A percentile compares a stretch with the other conserved stretches of the same genome.
Conservation (phyloP, 2,797 vertebrate species). For the Morus bassanus region DNA sequence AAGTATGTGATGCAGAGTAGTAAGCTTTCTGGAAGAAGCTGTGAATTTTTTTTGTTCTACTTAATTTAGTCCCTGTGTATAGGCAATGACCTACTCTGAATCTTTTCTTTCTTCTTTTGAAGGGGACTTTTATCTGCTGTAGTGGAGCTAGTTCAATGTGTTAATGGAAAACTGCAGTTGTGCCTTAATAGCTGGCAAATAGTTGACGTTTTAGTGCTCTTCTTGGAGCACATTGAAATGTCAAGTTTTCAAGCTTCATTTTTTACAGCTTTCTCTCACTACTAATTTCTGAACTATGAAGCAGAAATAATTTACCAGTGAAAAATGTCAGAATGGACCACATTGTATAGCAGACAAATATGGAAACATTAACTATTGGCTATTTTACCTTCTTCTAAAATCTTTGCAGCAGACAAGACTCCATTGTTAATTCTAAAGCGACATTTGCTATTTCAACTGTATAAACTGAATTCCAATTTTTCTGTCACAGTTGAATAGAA, state of each 20-base stretch:
- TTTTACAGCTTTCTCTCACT: neutral
- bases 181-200: slow-evolving; percentile 28
- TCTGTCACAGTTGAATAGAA: neutral
- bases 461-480: neutral
- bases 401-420: neutral
- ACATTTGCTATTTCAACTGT: neutral
- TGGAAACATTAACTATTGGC: neutral
- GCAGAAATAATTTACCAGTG: slow-evolving; percentile 1
- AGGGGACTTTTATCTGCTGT: neutral
- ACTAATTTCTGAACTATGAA: slow-evolving; percentile 36
- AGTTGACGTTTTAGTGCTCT: slow-evolving; percentile 2
- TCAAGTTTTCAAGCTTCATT: neutral
- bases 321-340: neutral
- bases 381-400: neutral
- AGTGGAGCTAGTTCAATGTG: neutral
- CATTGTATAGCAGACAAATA: neutral
- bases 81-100: neutral
- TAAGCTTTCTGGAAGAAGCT: neutral
- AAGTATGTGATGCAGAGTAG: neutral
- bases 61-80: slow-evolving; percentile 21
- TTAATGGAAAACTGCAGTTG: slow-evolving; percentile 49
- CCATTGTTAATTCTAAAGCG: neutral
- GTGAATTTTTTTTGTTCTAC: slow-evolving; percentile 1
- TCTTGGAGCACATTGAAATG: neutral
- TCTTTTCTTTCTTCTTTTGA: slow-evolving; percentile 37